A percentile compares a stretch with the other conserved stretches of the same genome.
phyloP scores from a whole-genome alignment of 2,888 invertebrate species.

The Eretmocerus hayati region DNA sequence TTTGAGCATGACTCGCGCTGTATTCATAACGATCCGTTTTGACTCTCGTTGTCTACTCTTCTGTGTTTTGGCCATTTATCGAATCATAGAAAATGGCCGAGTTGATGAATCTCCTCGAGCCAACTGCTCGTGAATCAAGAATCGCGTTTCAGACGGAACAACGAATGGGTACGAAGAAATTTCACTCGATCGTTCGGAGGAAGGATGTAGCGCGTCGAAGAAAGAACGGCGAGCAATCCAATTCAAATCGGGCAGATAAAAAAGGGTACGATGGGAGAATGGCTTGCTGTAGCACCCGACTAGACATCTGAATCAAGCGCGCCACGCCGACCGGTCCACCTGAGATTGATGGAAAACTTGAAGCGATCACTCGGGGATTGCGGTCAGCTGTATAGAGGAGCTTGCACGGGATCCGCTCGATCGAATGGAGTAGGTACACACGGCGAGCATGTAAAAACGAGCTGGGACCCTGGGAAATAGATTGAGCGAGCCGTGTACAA shows the following conservation, averaged over 20 bases:
- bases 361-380: conserved; percentile 10
- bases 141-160: too few relatives aligned
- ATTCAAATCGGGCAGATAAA: neutral
- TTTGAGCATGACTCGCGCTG: too few relatives aligned
- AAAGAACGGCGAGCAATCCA: conserved; percentile 1
- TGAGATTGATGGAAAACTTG: conserved; percentile 20
- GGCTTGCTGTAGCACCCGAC: conserved; percentile 3
- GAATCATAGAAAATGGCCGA: too few relatives aligned
- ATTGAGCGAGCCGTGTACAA: neutral
- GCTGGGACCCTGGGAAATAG: conserved; percentile 4
- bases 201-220: too few relatives aligned
- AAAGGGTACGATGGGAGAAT: too few relatives aligned
- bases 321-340: neutral
- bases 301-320: conserved; percentile 7
- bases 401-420: neutral
- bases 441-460: conserved; percentile 5
- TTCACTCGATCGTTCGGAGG: too few relatives aligned
- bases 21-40: too few relatives aligned
- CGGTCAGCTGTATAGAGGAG: neutral
- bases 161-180: too few relatives aligned
- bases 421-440: conserved; percentile 9
- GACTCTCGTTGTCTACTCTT: too few relatives aligned
- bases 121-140: too few relatives aligned
- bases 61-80: too few relatives aligned
- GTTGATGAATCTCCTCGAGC: too few relatives aligned